Conservation (phyloP, 2,888 invertebrate species). For the Tyria jacobaeae region DNA sequence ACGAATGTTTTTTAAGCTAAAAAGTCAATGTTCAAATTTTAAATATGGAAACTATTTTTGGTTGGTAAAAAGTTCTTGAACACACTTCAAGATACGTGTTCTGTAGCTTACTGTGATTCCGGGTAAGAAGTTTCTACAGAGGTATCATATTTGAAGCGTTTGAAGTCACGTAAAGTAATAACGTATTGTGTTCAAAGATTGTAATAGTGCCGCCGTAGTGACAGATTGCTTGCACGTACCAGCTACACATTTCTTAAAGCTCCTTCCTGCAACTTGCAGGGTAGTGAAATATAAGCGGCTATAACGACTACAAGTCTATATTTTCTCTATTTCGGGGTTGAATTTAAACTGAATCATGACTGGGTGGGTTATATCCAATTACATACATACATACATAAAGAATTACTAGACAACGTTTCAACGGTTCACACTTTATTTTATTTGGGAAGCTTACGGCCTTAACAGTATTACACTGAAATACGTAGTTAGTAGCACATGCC, state of each 20-base stretch:
- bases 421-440: too few relatives aligned
- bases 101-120: conserved; percentile 23
- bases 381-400: too few relatives aligned
- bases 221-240: conserved; percentile 34
- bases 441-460: too few relatives aligned
- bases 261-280: conserved; percentile 8
- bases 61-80: neutral
- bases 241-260: conserved; percentile 13
- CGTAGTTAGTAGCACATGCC: too few relatives aligned
- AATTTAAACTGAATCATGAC: too few relatives aligned
- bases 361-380: too few relatives aligned
- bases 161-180: conserved; percentile 35
- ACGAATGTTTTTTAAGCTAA: neutral
- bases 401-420: too few relatives aligned
- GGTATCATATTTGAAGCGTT: conserved; percentile 34
- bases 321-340: too few relatives aligned
- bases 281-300: conserved; percentile 1
- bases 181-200: conserved; percentile 37
- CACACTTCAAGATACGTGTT: conserved; percentile 22
- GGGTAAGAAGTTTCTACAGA: conserved; percentile 18
- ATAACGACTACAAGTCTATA: neutral
- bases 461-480: too few relatives aligned
- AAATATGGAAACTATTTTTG: neutral
- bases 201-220: conserved; percentile 24
- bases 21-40: neutral